Evolutionary conservation across 2,797 vertebrate genomes (phyloP), one percentile per base, ranked within the genome.

Genomic region (Ctenopoma kingsleyae): DNA sequence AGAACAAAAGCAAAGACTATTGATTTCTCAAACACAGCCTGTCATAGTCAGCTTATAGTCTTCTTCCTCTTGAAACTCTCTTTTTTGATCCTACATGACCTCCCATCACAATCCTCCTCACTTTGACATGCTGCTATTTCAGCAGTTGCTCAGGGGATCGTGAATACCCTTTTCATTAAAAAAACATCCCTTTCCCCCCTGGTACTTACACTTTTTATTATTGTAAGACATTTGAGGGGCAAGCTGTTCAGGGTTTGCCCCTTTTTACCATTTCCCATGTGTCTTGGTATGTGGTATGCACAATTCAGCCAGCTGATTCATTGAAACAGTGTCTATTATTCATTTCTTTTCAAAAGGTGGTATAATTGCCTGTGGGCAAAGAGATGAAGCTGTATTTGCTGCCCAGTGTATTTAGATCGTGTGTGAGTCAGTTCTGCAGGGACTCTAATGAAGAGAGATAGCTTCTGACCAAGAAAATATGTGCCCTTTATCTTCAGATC

Each of bases 1-100:
- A 23, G 84, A 89, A 87, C 77, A 85, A 88, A 91, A 89, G 84
- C 76, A 76, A 69, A 83, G 71, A 44, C 67, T 89, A 94, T 94
- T 86, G 91, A 95, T 93, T 91, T 88, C 78, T 86, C 82, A 82
- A 79, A 82, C 80, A 55, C 69, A 54, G 78, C 73, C 82, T 83
- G 86, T 90, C 87, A 84, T 86, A 83, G 80, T 78, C 87, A 77
- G 74, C 85, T 88, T 85, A 86, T 81, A 78, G 89, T 84, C 84
- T 88, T 85, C 67, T 84, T 89, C 82, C 82, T 87, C 67, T 75
- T 63, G 71, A 91, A 89, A 83, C 72, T 77, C 78, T 80, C 68
- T 79, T 56, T 86, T 32, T 83, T 76, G 70, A 87, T 91, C 81
- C 61, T 73, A 53, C 82, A 68, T 73, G 85, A 89, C 87, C 90